Conservation (phyloP, 2,888 invertebrate species). For the Platypus cylindrus region DNA sequence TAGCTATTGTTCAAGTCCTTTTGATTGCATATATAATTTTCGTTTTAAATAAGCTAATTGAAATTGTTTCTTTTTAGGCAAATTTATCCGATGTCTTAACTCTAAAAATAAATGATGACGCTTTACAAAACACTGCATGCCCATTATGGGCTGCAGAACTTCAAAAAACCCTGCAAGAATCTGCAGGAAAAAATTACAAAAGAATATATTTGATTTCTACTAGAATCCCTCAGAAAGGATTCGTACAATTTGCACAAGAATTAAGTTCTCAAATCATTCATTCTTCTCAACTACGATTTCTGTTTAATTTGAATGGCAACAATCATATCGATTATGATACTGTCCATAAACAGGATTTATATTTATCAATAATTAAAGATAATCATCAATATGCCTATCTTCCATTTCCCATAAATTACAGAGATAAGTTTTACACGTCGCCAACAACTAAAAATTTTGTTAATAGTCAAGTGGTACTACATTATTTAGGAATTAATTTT, state of each 20-base stretch:
- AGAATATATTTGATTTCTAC: constrained; percentile 26
- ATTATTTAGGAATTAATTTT: constrained; percentile 29
- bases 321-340: constrained; percentile 50
- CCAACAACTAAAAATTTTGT: constrained; percentile 16
- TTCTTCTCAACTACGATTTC: constrained; percentile 23
- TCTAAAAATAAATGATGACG: too few species aligned
- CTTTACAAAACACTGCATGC: too few species aligned
- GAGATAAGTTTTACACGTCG: constrained; percentile 20
- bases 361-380: constrained; percentile 61
- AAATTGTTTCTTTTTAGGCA: too few species aligned
- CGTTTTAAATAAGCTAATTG: too few species aligned
- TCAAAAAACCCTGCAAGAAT: constrained; percentile 17
- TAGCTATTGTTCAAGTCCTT: too few species aligned
- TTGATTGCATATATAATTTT: too few species aligned
- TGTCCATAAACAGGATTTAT: constrained; percentile 57
- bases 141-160: constrained; percentile 28
- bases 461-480: constrained; percentile 22
- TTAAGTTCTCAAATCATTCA: constrained; percentile 21
- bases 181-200: constrained; percentile 16
- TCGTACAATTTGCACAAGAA: constrained; percentile 26
- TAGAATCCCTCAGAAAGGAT: constrained; percentile 29
- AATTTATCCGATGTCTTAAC: too few species aligned
- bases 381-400: constrained; percentile 28
- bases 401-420: constrained; percentile 25
- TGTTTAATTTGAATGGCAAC: constrained; percentile 48